Evolutionary conservation across 2,888 invertebrate species (phyloP).

Genomic region (Tetramorium bicarinatum): DNA sequence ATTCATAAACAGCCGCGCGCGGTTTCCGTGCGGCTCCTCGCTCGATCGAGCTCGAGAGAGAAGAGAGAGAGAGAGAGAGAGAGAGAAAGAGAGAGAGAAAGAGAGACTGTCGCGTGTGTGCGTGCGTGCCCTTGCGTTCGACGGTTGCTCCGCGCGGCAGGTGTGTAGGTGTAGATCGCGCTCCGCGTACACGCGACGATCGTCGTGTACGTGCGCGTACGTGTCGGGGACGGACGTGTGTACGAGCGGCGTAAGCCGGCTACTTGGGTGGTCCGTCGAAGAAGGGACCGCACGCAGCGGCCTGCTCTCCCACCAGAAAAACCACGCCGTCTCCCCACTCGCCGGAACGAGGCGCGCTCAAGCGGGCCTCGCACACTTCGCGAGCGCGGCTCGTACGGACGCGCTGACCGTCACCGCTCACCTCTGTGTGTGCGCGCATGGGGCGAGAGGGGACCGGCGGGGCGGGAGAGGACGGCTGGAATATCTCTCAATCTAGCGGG

Average conservation of each 20-base stretch:
- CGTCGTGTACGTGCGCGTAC: slow-evolving; percentile 70
- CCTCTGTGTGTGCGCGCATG: slow-evolving; percentile 56
- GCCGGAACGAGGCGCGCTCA: slow-evolving; percentile 60
- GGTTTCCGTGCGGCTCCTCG: slow-evolving; percentile 56
- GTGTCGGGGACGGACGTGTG: slow-evolving; percentile 58
- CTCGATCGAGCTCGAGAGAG: slow-evolving; percentile 36
- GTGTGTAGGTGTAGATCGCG: slow-evolving; percentile 73
- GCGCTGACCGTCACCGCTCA: slow-evolving; percentile 72
- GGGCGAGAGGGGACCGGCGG: neutral
- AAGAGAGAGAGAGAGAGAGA: neutral
- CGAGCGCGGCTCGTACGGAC: slow-evolving; percentile 69
- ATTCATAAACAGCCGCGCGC: slow-evolving; percentile 68
- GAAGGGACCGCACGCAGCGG: slow-evolving; percentile 86
- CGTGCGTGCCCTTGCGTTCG: slow-evolving; percentile 29
- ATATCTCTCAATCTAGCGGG: slow-evolving; percentile 86
- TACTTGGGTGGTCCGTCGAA: slow-evolving; percentile 86
- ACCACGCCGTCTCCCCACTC: slow-evolving; percentile 67
- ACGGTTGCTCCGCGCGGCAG: slow-evolving; percentile 65
- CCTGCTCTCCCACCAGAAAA: slow-evolving; percentile 84
- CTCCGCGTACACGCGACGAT: slow-evolving; percentile 15
- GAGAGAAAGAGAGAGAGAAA: neutral
- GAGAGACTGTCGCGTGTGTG: neutral
- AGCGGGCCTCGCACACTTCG: slow-evolving; percentile 66
- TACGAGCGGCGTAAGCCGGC: slow-evolving; percentile 82
- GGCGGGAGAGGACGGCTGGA: slow-evolving; percentile 75